Evolutionary conservation across 2,888 invertebrate genomes (phyloP).

Genomic region (Eristalis intricaria): DNA sequence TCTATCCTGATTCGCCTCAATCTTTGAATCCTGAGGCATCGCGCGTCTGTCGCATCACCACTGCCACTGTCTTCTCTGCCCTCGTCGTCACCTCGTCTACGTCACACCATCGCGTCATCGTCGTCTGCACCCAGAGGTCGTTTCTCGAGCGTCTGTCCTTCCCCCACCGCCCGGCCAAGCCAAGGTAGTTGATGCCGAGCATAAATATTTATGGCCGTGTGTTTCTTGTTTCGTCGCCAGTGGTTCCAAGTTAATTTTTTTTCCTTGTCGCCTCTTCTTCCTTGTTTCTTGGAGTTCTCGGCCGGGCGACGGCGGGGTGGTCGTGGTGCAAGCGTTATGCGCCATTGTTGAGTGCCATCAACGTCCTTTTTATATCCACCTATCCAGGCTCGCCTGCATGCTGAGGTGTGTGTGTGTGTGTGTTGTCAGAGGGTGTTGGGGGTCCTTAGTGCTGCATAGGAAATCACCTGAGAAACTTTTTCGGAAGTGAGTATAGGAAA

Average conservation of each 20-base stretch:
- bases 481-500: slow-evolving; percentile 47
- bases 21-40: slow-evolving; percentile 68
- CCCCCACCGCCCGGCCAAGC: neutral
- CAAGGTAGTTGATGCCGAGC: slow-evolving; percentile 52
- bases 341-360: slow-evolving; percentile 70
- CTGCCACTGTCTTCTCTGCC: neutral
- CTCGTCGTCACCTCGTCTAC: slow-evolving; percentile 5
- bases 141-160: slow-evolving; percentile 23
- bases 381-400: slow-evolving; percentile 1
- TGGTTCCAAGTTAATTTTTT: slow-evolving; percentile 61
- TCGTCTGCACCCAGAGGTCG: slow-evolving; percentile 65
- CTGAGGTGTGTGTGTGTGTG: slow-evolving; percentile 11
- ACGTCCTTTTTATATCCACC: slow-evolving; percentile 64
- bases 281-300: slow-evolving; percentile 50
- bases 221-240: slow-evolving; percentile 72
- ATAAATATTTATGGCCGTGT: slow-evolving; percentile 71
- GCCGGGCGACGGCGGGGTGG: slow-evolving; percentile 26
- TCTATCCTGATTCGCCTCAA: slow-evolving; percentile 71
- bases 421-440: neutral
- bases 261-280: slow-evolving; percentile 4
- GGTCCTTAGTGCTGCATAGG: slow-evolving; percentile 55
- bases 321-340: slow-evolving; percentile 67
- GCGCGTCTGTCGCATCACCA: slow-evolving; percentile 64
- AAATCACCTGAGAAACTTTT: slow-evolving; percentile 71
- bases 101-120: neutral